phyloP scores from a whole-genome alignment of 2,797 vertebrate genomes.

The Gastrophryne carolinensis region DNA sequence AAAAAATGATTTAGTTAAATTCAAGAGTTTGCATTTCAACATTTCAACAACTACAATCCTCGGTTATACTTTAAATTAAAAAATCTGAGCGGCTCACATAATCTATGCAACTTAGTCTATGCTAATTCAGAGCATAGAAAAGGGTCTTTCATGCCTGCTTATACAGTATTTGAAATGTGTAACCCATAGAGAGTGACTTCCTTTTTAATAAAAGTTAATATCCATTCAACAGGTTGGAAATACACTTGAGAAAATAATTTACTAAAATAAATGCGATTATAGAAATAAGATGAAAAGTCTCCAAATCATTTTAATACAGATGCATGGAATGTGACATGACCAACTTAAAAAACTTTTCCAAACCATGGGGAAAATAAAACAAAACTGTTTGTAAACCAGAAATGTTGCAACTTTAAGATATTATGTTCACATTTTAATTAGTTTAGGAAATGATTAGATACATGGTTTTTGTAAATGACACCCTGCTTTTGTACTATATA shows the following conservation, averaged over 20 bases:
- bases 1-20: not conserved
- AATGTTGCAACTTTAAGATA: too few relatives aligned
- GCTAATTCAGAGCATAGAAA: not conserved
- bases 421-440: too few relatives aligned
- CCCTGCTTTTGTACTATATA: too few relatives aligned
- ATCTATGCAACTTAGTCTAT: not conserved
- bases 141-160: slow-evolving; percentile 10
- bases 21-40: not conserved
- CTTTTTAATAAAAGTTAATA: slow-evolving; percentile 8
- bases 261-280: slow-evolving; percentile 17
- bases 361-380: too few relatives aligned
- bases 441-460: too few relatives aligned
- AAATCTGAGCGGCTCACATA: not conserved
- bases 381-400: too few relatives aligned
- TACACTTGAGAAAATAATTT: not conserved
- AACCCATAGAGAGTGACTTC: not conserved
- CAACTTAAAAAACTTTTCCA: not conserved
- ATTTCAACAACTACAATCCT: not conserved
- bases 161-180: not conserved
- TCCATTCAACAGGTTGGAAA: not conserved
- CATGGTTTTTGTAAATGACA: too few relatives aligned
- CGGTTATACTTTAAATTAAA: not conserved
- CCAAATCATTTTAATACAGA: not conserved
- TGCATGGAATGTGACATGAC: not conserved
- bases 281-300: not conserved